A percentile compares a stretch with the other conserved stretches of the same genome.
phyloP scores from a whole-genome alignment of 2,888 invertebrate genomes.

The Cosmopolites sordidus region DNA sequence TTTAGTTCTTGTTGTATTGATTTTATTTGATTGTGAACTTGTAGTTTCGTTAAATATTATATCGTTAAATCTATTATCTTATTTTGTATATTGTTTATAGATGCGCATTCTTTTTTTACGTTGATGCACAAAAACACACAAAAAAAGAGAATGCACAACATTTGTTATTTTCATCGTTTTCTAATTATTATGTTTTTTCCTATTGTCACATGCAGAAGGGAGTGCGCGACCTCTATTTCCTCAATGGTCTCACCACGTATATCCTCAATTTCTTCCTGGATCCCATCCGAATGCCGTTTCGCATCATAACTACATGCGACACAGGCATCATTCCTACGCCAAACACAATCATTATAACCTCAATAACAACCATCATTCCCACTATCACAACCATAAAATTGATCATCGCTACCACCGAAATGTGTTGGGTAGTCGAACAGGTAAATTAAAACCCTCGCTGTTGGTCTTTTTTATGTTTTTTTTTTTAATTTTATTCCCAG shows the following conservation, averaged over 20 bases:
- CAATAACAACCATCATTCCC: slow-evolving; percentile 59
- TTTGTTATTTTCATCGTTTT: slow-evolving; percentile 1
- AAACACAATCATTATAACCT: slow-evolving; percentile 56
- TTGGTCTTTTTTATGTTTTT: neutral
- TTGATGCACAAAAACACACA: neutral
- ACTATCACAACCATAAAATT: slow-evolving; percentile 56
- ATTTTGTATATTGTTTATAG: neutral
- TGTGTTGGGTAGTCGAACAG: slow-evolving; percentile 57
- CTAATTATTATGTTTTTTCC: slow-evolving; percentile 23
- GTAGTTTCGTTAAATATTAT: no score
- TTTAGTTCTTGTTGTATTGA: no score
- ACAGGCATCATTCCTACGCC: slow-evolving; percentile 51
- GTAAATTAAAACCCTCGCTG: slow-evolving; percentile 41
- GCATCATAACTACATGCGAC: slow-evolving; percentile 49
- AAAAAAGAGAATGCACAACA: slow-evolving; percentile 9
- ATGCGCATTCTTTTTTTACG: neutral
- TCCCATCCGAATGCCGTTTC: slow-evolving; percentile 72
- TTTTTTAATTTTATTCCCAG: no score
- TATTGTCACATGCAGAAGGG: slow-evolving; percentile 44
- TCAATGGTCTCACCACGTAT: slow-evolving; percentile 93
- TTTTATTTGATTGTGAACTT: no score
- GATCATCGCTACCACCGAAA: slow-evolving; percentile 61
- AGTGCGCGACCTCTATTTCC: slow-evolving; percentile 82
- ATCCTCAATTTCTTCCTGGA: slow-evolving; percentile 89
- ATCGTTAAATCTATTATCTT: no score